phyloP scores from a whole-genome alignment of 2,113 vertebrate genomes.

The Catharus fuscescens region DNA sequence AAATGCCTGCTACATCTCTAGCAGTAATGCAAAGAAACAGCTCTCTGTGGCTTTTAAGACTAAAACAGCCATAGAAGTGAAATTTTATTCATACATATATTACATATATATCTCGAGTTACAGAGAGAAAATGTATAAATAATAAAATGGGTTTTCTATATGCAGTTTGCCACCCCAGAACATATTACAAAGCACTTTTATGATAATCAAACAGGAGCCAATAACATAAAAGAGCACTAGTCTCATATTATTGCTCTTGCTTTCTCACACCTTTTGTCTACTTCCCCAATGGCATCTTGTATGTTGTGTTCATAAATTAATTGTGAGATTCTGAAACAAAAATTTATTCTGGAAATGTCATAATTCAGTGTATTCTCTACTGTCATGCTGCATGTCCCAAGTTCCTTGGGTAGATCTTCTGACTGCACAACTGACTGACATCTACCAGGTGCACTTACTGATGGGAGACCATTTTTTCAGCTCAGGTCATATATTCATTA shows the following conservation, averaged over 20 bases:
- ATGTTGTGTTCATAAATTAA: not conserved
- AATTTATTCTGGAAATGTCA: not conserved
- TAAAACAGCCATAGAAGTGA: not conserved
- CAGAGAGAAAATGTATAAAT: not conserved
- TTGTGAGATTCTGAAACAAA: not conserved
- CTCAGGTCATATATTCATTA: slow-evolving; percentile 5
- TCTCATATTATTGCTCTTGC: not conserved
- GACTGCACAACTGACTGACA: not conserved
- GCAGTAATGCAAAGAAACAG: not conserved
- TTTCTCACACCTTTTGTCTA: not conserved
- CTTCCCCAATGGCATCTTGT: not conserved
- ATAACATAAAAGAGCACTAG: not conserved
- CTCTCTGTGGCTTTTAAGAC: not conserved
- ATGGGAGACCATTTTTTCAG: not conserved
- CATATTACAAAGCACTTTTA: not conserved
- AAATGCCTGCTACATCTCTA: not conserved
- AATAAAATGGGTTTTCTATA: not conserved
- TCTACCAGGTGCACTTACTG: not conserved
- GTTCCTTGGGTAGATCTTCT: not conserved
- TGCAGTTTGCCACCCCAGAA: not conserved
- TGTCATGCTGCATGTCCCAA: not conserved
- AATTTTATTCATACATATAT: not conserved
- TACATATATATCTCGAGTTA: not conserved
- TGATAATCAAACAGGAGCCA: not conserved
- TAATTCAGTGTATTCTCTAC: not conserved